Conservation (phyloP, 2,113 vertebrate genomes). For the Cyprinus carpio region DNA sequence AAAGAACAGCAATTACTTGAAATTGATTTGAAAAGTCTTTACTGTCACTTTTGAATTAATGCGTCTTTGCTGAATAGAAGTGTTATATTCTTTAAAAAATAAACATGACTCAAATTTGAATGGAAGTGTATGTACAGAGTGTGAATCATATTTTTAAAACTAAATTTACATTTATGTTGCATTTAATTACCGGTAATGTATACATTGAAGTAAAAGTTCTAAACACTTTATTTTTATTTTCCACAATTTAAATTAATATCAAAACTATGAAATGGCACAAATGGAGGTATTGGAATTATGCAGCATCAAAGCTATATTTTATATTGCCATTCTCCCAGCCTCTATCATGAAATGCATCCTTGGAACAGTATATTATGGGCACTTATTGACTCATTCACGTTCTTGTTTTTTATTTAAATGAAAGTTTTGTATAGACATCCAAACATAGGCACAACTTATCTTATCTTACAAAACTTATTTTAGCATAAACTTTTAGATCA, state of each 20-base stretch:
- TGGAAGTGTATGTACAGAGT: neutral
- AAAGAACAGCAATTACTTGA: too few species aligned
- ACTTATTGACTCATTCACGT: neutral
- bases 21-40: too few species aligned
- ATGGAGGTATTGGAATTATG: neutral
- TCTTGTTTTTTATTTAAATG: neutral
- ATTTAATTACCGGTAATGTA: neutral
- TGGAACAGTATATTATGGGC: too few species aligned
- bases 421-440: too few species aligned
- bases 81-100: neutral
- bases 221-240: neutral
- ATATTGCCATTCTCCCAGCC: too few species aligned
- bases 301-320: too few species aligned
- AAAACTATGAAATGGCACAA: neutral
- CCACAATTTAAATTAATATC: neutral
- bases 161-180: neutral
- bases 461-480: too few species aligned
- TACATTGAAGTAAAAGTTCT: neutral
- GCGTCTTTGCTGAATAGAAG: neutral
- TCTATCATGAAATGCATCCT: too few species aligned
- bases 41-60: neutral
- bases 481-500: too few species aligned
- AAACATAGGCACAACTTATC: too few species aligned
- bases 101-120: neutral
- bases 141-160: neutral